Evolutionary conservation across 2,888 invertebrate genomes (phyloP), one percentile per base, ranked within the genome.

Genomic region (Zhuqinia jingwanae): DNA sequence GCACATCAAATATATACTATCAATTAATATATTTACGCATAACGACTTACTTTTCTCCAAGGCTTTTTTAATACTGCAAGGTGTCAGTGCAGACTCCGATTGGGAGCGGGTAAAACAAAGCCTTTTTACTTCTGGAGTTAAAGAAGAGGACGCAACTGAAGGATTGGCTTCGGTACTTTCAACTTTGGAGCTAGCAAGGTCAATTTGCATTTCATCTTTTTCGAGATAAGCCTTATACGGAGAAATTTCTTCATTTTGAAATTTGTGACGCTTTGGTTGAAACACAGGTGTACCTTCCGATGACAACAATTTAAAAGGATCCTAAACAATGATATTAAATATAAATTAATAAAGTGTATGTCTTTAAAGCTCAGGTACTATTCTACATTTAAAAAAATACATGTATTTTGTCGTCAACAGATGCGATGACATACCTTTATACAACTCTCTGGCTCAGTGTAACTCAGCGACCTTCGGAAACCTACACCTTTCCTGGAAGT

Each of bases 11-110:
- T 22, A 10, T n/a, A 20, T 8, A 22, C 3, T 25, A 25, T 20
- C 11, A 58, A 20, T 58, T 10, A 8, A n/a, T 22, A 22, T 2
- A 70, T 45, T 17, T 50, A 15, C 13, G 50, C 50, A 25, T 42
- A 11, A 80, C 3, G 3, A 36, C 88, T 88, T 83, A 90, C 89
- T 83, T 63, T 80, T 76, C 56, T 89, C 90, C 15, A 89, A 77
- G 22, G 89, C 90, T 17, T 84, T 85, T 60, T 87, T 89, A 70
- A 88, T 90, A 60, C 85, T 81, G 53, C 85, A 78, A 0, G 85
- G 68, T 13, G 79, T 68, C 5, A 73, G 63, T 6, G 89, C 88
- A n/a, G 90, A 90, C 56, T 89, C 90, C 0, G 89, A 90, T 17
- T 90, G 90, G 60, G 89, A 89, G 73, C 91, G 77, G 50, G 36